Base-by-base conservation (phyloP, 2,797 vertebrate species). In the Leptatherina wallacei region DNA sequence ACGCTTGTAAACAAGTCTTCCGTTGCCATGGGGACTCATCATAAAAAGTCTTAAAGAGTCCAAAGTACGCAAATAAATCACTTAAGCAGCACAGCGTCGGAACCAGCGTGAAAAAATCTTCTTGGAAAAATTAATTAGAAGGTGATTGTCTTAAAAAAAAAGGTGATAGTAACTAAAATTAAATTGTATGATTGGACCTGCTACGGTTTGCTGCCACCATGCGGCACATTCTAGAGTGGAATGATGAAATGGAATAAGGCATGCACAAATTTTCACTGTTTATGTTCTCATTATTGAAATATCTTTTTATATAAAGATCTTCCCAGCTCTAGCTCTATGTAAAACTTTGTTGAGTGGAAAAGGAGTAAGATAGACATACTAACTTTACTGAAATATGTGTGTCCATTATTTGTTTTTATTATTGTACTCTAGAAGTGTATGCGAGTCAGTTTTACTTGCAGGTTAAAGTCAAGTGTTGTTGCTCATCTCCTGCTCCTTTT, bases 231-330 rank as follows among this genome's bases (percentile, higher is more conserved):
- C 24, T 27, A 27, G 24, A 27, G 24, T 27, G 24, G 24, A 27
- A 27, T 27, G 24, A 27, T 27, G 24, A 27, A 27, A 27, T 27
- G 24, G 24, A 27, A 56, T 81, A 81, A 88, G 78, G 65, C 81
- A 80, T 89, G 80, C 82, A 81, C 77, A 75, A 69, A 83, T 83
- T 83, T 64, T 55, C 27, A 38, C 57, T 81, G 75, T 80, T 84
- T 76, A 69, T 84, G 35, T 76, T 77, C 84, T 90, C 65, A 89
- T 89, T 22, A 9, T 35, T 86, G 56, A 69, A 64, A 82, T 74
- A 70, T 80, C 35, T 75, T 86, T 80, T 67, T 40, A 14, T 14
- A 0, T n/a, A 51, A 67, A 77, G 70, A 77, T 82, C 63, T 75
- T 51, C 58, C 61, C 70, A 55, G 70, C 82, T 88, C 59, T 27